Evolutionary conservation across 2,888 invertebrate genomes (phyloP).

Genomic region (Acronicta alni): DNA sequence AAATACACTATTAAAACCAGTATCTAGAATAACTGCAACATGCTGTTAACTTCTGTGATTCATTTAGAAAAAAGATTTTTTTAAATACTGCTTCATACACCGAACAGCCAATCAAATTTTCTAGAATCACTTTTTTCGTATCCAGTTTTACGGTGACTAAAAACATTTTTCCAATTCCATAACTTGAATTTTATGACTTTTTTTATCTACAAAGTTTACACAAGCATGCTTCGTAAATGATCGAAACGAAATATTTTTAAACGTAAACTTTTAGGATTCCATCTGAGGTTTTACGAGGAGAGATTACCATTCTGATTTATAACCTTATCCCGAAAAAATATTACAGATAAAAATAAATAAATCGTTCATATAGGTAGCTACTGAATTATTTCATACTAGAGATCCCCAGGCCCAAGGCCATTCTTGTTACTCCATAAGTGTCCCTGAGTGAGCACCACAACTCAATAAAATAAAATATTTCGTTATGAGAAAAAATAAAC

Average conservation of each 20-base stretch:
- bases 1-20: too few species aligned
- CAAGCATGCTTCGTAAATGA: conserved; percentile 10
- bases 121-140: background rate
- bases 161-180: background rate
- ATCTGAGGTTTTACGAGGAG: conserved; percentile 19
- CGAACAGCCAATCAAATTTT: conserved; percentile 8
- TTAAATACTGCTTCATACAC: background rate
- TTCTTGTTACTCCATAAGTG: too few species aligned
- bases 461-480: background rate
- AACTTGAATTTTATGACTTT: background rate
- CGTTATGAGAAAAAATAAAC: too few species aligned
- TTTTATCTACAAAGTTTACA: conserved; percentile 11
- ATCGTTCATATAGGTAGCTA: conserved; percentile 1
- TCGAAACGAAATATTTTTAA: conserved; percentile 16
- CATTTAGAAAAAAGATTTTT: background rate
- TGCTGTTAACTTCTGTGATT: background rate
- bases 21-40: background rate
- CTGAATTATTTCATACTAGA: too few species aligned
- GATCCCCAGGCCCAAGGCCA: too few species aligned
- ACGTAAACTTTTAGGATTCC: conserved; percentile 16
- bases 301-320: conserved; percentile 22
- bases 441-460: too few species aligned
- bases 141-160: background rate
- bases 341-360: conserved; percentile 15
- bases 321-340: conserved; percentile 14